Conservation (phyloP, 2,113 vertebrate genomes). For the Eurystomus gularis region DNA sequence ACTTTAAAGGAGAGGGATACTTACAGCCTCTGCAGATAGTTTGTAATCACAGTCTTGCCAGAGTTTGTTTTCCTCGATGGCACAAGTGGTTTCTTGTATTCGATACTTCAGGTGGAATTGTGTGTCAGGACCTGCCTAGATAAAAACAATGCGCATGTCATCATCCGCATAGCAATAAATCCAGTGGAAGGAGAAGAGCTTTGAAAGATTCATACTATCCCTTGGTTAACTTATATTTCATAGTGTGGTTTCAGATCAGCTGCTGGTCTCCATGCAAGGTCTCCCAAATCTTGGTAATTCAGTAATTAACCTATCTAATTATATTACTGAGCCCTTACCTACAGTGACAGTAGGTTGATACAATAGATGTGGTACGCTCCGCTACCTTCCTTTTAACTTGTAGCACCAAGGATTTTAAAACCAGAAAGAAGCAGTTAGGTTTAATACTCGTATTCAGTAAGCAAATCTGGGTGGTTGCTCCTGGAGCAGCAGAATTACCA, state of each 20-base stretch:
- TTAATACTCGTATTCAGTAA: background rate
- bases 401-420: background rate
- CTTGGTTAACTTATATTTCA: background rate
- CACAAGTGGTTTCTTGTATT: constrained; percentile 79
- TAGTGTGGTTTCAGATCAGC: background rate
- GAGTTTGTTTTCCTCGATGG: constrained; percentile 48
- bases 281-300: background rate
- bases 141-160: background rate
- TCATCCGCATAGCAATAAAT: background rate
- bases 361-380: background rate
- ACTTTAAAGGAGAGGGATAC: constrained; percentile 34
- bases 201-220: background rate
- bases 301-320: background rate
- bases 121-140: constrained; percentile 71
- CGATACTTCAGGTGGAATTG: constrained; percentile 76
- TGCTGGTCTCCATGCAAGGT: background rate
- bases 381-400: background rate
- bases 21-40: constrained; percentile 50
- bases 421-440: background rate
- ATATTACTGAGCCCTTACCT: background rate
- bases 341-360: background rate
- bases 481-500: background rate
- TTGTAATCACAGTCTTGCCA: constrained; percentile 86
- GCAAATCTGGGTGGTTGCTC: background rate
- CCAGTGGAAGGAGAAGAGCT: background rate